Base-by-base conservation (phyloP, 2,888 invertebrate genomes). In the Drosophila differens region DNA sequence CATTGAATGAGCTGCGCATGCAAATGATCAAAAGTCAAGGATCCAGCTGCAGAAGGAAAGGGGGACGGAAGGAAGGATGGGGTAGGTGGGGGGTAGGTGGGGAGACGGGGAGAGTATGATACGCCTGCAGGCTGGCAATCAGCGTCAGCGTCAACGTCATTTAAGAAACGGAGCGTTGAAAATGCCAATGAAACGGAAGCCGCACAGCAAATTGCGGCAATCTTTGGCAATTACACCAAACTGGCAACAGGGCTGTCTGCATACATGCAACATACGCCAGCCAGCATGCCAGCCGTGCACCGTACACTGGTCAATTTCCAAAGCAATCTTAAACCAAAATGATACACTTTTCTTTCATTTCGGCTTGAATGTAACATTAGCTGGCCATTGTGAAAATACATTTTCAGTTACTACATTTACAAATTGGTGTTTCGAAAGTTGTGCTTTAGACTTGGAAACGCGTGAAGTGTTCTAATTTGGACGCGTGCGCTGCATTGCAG, bases 181-280 rank as follows among this genome's bases (percentile, higher is more conserved):
- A 89, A 89, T 82, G 78, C 82, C 89, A 82, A 85, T 76, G 80
- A 87, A 86, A 87, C 91, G 90, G 85, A 90, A 90, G 90, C 85
- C 55, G 60, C 68, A 66, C 44, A 30, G 55, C 66, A 82, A 79
- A 79, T 79, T 77, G 68, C 61, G 55, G 66, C 82, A 75, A 58
- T 82, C 74, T 70, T 49, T 33, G 60, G 74, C 74, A 80, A 84
- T 81, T 78, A 82, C 75, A 78, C 33, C 55, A 30, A 52, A 37
- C 32, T 59, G 41, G 25, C n/a, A 33, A 70, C 64, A 72, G 64
- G 67, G 78, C 63, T 67, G 39, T 60, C 63, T 67, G 39, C 62
- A 59, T 33, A 52, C 25, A n/a, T 16, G 35, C 55, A 65, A 51
- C 54, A 35, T 9, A n/a, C 47, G 19, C 12, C 33, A 14, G 14